These are phyloP conservation scores for Marmota monax DNA, from an alignment of 2,113 vertebrate genomes.

Conservation along the genomic window DNA sequence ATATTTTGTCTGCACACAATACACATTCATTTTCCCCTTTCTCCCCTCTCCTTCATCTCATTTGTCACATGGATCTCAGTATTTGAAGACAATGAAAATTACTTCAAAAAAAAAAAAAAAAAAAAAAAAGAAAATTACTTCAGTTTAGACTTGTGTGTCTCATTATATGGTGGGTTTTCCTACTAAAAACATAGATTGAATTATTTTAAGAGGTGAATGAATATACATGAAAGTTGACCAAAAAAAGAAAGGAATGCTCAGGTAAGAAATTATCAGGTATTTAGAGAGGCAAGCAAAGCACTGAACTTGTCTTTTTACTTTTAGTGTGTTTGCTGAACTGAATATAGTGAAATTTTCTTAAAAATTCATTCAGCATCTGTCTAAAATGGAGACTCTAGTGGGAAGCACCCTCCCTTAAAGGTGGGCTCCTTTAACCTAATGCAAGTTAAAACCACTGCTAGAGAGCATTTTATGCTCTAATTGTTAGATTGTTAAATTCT, in stretches of 20 bases:
- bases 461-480: not conserved
- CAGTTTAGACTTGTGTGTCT: not conserved
- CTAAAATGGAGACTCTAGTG: not conserved
- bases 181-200: not conserved
- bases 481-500: not conserved
- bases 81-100: not conserved
- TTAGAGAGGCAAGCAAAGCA: not conserved
- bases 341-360: not conserved
- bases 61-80: not conserved
- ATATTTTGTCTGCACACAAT: not conserved
- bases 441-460: not conserved
- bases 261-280: not conserved
- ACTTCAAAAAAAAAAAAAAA: too few species aligned
- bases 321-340: not conserved
- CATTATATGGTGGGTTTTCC: not conserved
- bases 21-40: too few species aligned
- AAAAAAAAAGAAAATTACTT: not conserved
- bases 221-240: slow-evolving; percentile 20
- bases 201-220: not conserved
- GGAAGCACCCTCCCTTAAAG: not conserved
- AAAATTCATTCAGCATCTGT: not conserved
- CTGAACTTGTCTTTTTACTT: not conserved
- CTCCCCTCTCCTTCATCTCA: not conserved
- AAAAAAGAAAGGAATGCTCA: not conserved
- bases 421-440: not conserved